Base-by-base conservation (phyloP, 2,888 invertebrate genomes). In the Chelonus formosanus region DNA sequence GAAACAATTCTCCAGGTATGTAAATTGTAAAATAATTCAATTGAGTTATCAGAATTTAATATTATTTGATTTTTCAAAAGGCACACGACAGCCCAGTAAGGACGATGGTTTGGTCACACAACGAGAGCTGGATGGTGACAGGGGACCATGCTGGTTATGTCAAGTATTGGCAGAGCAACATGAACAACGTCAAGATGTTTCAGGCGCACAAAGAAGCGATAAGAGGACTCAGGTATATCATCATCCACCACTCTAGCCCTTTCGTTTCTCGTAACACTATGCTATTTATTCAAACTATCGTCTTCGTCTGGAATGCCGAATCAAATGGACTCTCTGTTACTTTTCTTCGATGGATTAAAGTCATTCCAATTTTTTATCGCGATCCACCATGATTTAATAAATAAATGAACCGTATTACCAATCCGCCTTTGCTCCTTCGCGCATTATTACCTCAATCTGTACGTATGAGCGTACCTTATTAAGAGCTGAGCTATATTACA, bases 171-270 rank as follows among this genome's bases (percentile, higher is more conserved):
- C 99, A 99, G 88, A 96, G 97, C 77, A 99, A 99, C 86, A 99
- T 99, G 99, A 99, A 99, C 88, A 99, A 99, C 87, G 99, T 99
- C 67, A 98, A 99, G 90, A 98, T 99, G 97, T 99, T 97, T 88
- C 98, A 98, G 87, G 99, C 98, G 65, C 99, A 99, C 86, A 98
- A 99, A 90, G 99, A 99, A 89, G 96, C 99, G 74, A 93, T 99
- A 78, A 91, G 99, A 86, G 98, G 98, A 87, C 93, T 99, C 89
- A 95, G 95, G 95, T 96, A 92, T 88, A 86, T 81, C 75, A 73
- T 71, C 70, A 67, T 71, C 80, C 76, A 82, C 81, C 79, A 81
- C 77, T 80, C 78, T 82, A 82, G 82, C 79, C 80, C 80, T 82
- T 81, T 81, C 78, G 79, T 82, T 78, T 82, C 73, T 77, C 76